Percentiles rank a stretch among this genome's conserved stretches.
Conservation (phyloP, 2,888 invertebrate species). For the Drosophila rubida region DNA sequence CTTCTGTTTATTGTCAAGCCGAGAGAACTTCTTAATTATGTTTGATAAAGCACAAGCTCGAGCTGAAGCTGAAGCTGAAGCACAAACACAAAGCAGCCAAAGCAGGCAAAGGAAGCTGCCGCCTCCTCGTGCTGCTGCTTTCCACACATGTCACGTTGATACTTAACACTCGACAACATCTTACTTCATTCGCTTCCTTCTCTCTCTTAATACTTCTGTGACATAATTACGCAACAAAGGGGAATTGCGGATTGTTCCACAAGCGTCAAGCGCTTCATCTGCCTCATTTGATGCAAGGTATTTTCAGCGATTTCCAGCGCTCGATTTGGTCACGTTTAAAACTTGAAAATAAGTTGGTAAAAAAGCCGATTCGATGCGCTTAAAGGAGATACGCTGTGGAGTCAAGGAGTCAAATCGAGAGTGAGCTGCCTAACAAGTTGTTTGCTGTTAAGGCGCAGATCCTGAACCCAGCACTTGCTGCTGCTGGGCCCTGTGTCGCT, state of each 20-base stretch:
- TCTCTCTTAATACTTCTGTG: constrained; percentile 23
- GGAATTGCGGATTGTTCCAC: constrained; percentile 7
- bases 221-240: constrained; percentile 72
- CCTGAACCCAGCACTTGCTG: constrained; percentile 43
- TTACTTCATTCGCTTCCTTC: neutral
- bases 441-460: constrained; percentile 68
- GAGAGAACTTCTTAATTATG: constrained; percentile 72
- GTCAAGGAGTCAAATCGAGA: neutral
- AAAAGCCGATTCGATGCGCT: constrained; percentile 30
- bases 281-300: constrained; percentile 42
- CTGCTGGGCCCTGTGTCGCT: constrained; percentile 13
- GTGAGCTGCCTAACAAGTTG: constrained; percentile 65
- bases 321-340: constrained; percentile 69
- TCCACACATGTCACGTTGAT: constrained; percentile 60
- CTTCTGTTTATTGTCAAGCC: constrained; percentile 76
- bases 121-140: neutral
- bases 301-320: constrained; percentile 21
- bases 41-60: constrained; percentile 69
- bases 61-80: no score
- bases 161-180: constrained; percentile 47
- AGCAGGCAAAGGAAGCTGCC: neutral
- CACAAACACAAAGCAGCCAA: constrained; percentile 22
- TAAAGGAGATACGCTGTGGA: constrained; percentile 14
- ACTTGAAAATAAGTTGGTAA: constrained; percentile 56
- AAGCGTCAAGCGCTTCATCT: constrained; percentile 54